A percentile compares a stretch with the other conserved stretches of the same genome.
Evolutionary conservation across 2,797 vertebrate genomes (phyloP).

Genomic region (Neostethus bicornis): DNA sequence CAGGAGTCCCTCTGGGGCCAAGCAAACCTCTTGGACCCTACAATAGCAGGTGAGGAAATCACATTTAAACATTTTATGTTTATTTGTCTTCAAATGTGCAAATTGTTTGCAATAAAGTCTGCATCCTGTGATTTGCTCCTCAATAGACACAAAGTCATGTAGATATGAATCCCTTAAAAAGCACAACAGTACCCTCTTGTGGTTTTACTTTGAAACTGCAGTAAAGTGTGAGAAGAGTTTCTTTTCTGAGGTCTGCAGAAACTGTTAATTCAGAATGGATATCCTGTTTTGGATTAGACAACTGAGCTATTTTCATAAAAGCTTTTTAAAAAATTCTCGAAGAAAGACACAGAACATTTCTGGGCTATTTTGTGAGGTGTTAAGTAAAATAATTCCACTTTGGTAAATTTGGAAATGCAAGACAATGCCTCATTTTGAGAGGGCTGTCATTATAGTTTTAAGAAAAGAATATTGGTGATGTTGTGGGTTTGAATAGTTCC

Average conservation of each 20-base stretch:
- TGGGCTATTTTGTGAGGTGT: slow-evolving; percentile 52
- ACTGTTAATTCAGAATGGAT: slow-evolving; percentile 31
- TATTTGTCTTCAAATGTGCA: neutral
- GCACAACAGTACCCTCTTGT: slow-evolving; percentile 51
- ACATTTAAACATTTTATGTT: neutral
- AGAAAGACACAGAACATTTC: slow-evolving; percentile 34
- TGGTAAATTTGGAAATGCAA: slow-evolving; percentile 40
- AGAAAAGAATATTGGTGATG: slow-evolving; percentile 17
- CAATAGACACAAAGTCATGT: neutral
- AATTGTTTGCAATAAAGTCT: neutral
- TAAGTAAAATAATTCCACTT: slow-evolving; percentile 43
- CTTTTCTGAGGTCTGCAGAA: slow-evolving; percentile 15
- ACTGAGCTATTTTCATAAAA: slow-evolving; percentile 37
- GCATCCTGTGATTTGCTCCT: neutral
- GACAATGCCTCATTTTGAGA: slow-evolving; percentile 42
- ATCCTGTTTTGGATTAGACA: slow-evolving; percentile 19
- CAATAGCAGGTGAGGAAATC: slow-evolving; percentile 8
- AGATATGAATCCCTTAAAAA: slow-evolving; percentile 1
- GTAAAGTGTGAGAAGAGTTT: slow-evolving; percentile 4
- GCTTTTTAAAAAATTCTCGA: slow-evolving; percentile 33
- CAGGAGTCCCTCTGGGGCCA: slow-evolving; percentile 90
- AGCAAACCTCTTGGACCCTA: slow-evolving; percentile 94
- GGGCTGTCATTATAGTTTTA: slow-evolving; percentile 34
- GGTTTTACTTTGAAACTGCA: slow-evolving; percentile 35
- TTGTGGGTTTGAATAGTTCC: slow-evolving; percentile 32